These are phyloP conservation scores for Cyanoramphus novaezelandiae DNA, from an alignment of 2,113 vertebrate genomes.

Conservation along the genomic window DNA sequence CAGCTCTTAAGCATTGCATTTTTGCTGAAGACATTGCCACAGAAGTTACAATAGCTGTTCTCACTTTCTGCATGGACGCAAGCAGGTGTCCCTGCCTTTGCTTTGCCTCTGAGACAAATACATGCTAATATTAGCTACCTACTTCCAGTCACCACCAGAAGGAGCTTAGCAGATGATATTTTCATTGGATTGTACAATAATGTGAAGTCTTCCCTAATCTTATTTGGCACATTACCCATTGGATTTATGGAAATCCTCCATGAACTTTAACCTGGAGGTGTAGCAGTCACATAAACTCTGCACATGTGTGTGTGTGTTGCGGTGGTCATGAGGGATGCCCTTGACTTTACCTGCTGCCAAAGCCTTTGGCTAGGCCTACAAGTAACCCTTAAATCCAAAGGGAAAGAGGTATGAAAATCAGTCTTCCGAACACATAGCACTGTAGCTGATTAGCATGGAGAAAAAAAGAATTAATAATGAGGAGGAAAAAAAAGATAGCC, in stretches of 20 bases:
- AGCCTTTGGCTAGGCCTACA: slow-evolving; percentile 28
- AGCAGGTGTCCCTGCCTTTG: slow-evolving; percentile 73
- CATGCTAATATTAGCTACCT: slow-evolving; percentile 86
- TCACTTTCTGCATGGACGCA: slow-evolving; percentile 64
- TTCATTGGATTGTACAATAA: slow-evolving; percentile 87
- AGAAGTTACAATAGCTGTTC: slow-evolving; percentile 66
- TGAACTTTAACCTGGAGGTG: slow-evolving; percentile 86
- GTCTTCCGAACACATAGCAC: slow-evolving; percentile 35
- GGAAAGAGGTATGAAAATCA: slow-evolving; percentile 46
- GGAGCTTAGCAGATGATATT: slow-evolving; percentile 88
- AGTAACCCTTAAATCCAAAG: slow-evolving; percentile 37
- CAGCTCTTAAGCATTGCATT: slow-evolving; percentile 57
- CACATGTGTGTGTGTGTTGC: not conserved
- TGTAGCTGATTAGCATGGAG: slow-evolving; percentile 65
- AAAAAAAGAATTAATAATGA: slow-evolving; percentile 72
- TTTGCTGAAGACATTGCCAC: slow-evolving; percentile 73
- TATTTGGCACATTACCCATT: slow-evolving; percentile 85
- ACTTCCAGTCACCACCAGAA: slow-evolving; percentile 77
- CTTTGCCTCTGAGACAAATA: slow-evolving; percentile 68
- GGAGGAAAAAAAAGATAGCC: slow-evolving; percentile 70
- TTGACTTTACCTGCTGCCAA: slow-evolving; percentile 77
- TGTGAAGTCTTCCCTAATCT: slow-evolving; percentile 88
- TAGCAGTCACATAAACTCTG: slow-evolving; percentile 79
- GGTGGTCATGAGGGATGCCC: slow-evolving; percentile 66
- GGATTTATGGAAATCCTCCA: slow-evolving; percentile 87